Base-by-base conservation (phyloP, 2,113 vertebrate genomes). In the Pomatorhinus ruficollis region DNA sequence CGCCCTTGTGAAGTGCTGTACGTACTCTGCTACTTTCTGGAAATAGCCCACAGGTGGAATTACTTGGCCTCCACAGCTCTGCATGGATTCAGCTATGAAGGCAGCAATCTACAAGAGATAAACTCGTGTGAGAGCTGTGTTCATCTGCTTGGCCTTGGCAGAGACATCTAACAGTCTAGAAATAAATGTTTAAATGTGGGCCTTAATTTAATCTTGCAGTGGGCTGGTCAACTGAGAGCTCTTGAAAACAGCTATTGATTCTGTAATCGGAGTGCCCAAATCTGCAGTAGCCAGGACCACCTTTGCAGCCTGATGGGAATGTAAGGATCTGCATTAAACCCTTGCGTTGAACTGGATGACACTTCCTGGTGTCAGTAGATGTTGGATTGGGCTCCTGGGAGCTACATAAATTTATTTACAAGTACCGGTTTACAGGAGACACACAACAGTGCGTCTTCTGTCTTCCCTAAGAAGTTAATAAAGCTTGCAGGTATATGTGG, bases 41-140 rank as follows among this genome's bases (percentile, higher is more conserved):
- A 99, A 99, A 96, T 99, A 99, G 97, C 99, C 99, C 91, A 89
- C 95, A 21, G 99, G 99, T 97, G 99, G 99, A 94, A 99, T 99
- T 94, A 99, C 98, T 98, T 99, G 99, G 78, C 99, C 99, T 60
- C 99, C 99, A 95, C 99, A 99, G 97, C 99, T 99, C 98, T 99
- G 99, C 98, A 99, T 97, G 92, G 99, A 99, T 97, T 99, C 99
- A 37, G 99, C 99, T 95, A 99, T 99, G 97, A 99, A 99, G 83
- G 99, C 99, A 87, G 99, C 99, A 95, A 99, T 99, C 99, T 99
- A 98, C 78, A 97, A 61, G 97, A 98, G 95, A 98, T 94, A 98
- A 98, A 97, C 97, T 68, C 80, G 56, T 20, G 86, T 98, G 77
- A 98, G 91, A 96, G 89, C 90, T 71, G 35, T 64, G 66, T 83